These are phyloP conservation scores for Paracentrotus lividus DNA, from an alignment of 53 echinoderm and acorn worm species.

Conservation along the genomic window DNA sequence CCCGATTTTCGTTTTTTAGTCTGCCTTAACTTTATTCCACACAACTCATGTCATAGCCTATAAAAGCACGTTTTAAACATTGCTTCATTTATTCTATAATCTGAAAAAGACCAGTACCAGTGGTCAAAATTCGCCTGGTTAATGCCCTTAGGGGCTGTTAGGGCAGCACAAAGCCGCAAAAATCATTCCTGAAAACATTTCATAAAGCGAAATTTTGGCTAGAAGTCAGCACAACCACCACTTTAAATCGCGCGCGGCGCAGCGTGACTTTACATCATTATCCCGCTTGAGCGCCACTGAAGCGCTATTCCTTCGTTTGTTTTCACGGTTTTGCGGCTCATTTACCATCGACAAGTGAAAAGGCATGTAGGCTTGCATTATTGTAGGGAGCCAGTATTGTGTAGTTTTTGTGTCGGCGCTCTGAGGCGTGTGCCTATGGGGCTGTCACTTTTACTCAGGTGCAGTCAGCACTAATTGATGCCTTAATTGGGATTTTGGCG, in stretches of 20 bases:
- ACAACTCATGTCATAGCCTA: background rate
- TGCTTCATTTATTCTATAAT: constrained; percentile 61
- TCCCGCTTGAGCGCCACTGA: constrained; percentile 56
- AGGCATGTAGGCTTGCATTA: constrained; percentile 59
- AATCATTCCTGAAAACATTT: constrained; percentile 35
- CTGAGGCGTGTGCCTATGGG: constrained; percentile 57
- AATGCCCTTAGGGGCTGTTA: constrained; percentile 62
- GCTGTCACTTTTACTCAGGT: constrained; percentile 65
- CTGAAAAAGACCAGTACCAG: constrained; percentile 52
- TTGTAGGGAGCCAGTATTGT: constrained; percentile 31
- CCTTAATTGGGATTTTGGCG: constrained; percentile 52
- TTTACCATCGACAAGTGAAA: constrained; percentile 63
- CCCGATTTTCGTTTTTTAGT: background rate
- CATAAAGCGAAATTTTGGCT: constrained; percentile 26
- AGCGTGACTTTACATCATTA: constrained; percentile 60
- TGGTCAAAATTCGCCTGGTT: constrained; percentile 72
- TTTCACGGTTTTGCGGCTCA: constrained; percentile 69
- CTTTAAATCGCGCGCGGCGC: constrained; percentile 69
- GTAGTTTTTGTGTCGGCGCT: constrained; percentile 52
- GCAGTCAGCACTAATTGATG: constrained; percentile 58
- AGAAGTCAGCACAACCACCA: constrained; percentile 18
- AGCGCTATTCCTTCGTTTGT: constrained; percentile 61
- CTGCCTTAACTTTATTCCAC: background rate
- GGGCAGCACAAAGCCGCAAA: constrained; percentile 42
- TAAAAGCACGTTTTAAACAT: background rate